These are phyloP conservation scores for Zygaena filipendulae DNA, from an alignment of 2,888 invertebrate genomes.

Conservation along the genomic window DNA sequence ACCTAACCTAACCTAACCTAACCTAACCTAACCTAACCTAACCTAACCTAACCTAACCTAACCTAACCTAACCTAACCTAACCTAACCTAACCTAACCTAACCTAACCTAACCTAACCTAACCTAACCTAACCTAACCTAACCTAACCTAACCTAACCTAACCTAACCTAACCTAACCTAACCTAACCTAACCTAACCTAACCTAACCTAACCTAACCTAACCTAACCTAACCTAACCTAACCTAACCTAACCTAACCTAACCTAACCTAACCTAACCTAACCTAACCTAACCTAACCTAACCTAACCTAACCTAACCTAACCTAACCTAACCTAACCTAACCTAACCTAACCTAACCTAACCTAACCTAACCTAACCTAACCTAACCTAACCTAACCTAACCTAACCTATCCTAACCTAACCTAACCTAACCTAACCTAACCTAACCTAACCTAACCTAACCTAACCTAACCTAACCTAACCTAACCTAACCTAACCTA, in stretches of 20 bases:
- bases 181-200: constrained; percentile 14
- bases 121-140: constrained; percentile 15
- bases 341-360: constrained; percentile 19
- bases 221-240: not conserved
- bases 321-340: constrained; percentile 18
- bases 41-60: constrained; percentile 15
- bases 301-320: constrained; percentile 16
- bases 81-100: constrained; percentile 15
- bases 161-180: constrained; percentile 14
- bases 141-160: constrained; percentile 14
- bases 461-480: constrained; percentile 14
- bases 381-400: constrained; percentile 17
- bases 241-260: constrained; percentile 14
- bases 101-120: constrained; percentile 14
- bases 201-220: constrained; percentile 13
- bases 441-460: constrained; percentile 14
- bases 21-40: constrained; percentile 14
- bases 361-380: constrained; percentile 19
- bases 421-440: constrained; percentile 13
- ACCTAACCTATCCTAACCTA: constrained; percentile 12
- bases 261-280: constrained; percentile 15
- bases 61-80: constrained; percentile 15
- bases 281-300: constrained; percentile 16
- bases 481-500: constrained; percentile 15
- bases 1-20: constrained; percentile 14